Percentiles rank a stretch among this genome's conserved stretches.
Evolutionary conservation across 2,113 vertebrate genomes (phyloP).

Genomic region (Turnix velox): DNA sequence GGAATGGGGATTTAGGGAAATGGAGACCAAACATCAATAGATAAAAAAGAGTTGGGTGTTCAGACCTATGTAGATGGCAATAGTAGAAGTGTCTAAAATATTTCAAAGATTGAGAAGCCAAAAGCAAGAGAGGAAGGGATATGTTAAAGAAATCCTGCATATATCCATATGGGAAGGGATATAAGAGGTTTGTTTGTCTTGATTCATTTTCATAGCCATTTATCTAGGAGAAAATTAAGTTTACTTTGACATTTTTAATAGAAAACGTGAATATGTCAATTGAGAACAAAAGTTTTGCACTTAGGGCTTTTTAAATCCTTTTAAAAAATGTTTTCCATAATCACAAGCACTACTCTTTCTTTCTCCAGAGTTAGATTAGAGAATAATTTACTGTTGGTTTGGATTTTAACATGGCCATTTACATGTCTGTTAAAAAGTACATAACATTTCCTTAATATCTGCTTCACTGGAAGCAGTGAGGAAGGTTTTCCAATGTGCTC

Average conservation of each 20-base stretch:
- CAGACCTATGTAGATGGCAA: background rate
- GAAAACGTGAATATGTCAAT: background rate
- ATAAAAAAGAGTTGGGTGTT: accelerated
- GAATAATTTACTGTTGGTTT: background rate
- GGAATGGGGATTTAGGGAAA: accelerated
- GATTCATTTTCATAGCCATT: background rate
- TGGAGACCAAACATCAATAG: accelerated
- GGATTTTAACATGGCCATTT: background rate
- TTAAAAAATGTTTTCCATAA: background rate
- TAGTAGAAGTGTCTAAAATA: background rate
- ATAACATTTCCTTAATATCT: background rate
- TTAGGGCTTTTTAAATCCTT: background rate
- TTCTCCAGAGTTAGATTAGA: background rate
- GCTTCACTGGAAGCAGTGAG: background rate
- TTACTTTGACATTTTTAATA: background rate
- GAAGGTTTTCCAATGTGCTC: background rate
- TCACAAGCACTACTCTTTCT: background rate
- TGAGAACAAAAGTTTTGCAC: background rate
- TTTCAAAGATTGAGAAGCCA: background rate
- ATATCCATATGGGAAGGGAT: background rate
- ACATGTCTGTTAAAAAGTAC: accelerated
- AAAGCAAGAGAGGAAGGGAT: background rate
- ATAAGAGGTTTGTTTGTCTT: background rate
- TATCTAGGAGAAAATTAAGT: background rate
- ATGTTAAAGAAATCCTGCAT: background rate